Conservation (phyloP, 1,140 invertebrate genomes). For the Xylocopa sonorina region DNA sequence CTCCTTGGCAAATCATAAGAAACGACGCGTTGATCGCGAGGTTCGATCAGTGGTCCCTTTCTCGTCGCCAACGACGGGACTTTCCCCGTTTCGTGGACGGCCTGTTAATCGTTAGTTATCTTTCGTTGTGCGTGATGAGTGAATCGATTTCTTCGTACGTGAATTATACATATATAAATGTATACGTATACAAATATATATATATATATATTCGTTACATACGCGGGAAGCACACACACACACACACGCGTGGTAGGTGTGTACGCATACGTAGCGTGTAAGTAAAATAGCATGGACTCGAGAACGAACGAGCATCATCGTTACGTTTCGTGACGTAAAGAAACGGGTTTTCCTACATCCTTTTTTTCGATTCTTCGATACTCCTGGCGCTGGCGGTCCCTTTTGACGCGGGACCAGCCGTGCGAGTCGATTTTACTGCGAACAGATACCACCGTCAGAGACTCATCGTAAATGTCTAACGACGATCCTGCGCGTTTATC, state of each 20-base stretch:
- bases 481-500: background rate
- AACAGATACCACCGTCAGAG: background rate
- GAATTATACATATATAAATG: constrained; percentile 37
- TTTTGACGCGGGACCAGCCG: too few relatives aligned
- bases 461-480: background rate
- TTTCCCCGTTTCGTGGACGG: background rate
- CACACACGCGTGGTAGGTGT: background rate
- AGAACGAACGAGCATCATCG: background rate
- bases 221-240: constrained; percentile 5
- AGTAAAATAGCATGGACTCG: background rate
- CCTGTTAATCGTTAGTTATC: constrained; percentile 33
- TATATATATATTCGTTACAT: constrained; percentile 34
- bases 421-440: too few relatives aligned
- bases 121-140: constrained; percentile 42
- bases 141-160: constrained; percentile 60
- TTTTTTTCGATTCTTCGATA: too few relatives aligned
- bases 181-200: constrained; percentile 29
- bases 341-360: too few relatives aligned
- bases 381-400: too few relatives aligned
- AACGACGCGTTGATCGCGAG: constrained; percentile 25
- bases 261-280: constrained; percentile 19
- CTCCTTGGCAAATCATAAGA: too few relatives aligned
- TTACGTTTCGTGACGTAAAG: background rate
- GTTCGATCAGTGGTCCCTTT: constrained; percentile 6
- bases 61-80: background rate